Evolutionary conservation across 2,113 vertebrate species (phyloP).

Genomic region (Sylvia atricapilla): DNA sequence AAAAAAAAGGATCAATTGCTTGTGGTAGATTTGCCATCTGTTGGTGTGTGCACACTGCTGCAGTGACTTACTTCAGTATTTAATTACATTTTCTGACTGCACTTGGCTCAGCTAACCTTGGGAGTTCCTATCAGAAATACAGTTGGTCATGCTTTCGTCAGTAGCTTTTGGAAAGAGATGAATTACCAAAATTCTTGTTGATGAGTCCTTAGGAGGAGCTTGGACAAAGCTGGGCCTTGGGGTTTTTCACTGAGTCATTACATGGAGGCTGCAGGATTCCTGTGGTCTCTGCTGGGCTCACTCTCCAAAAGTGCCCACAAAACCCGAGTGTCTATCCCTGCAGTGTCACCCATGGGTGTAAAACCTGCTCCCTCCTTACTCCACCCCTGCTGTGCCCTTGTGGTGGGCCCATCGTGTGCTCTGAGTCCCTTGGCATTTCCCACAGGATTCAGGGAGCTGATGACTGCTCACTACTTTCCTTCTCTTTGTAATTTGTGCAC

Average conservation of each 20-base stretch:
- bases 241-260: not conserved
- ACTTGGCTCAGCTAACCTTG: not conserved
- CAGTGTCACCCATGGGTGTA: not conserved
- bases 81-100: not conserved
- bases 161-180: not conserved
- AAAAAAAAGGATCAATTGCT: not conserved
- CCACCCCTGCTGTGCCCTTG: not conserved
- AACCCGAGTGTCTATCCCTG: not conserved
- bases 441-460: not conserved
- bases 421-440: not conserved
- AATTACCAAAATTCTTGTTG: not conserved
- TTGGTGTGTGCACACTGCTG: not conserved
- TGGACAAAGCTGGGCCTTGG: not conserved
- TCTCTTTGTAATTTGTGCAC: not conserved
- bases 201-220: not conserved
- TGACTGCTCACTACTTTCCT: not conserved
- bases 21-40: slow-evolving; percentile 19
- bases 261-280: not conserved
- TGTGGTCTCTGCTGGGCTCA: not conserved
- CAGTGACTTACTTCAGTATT: not conserved
- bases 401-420: not conserved
- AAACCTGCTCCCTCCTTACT: not conserved
- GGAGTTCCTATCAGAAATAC: not conserved
- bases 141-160: not conserved
- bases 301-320: not conserved